phyloP scores from a whole-genome alignment of 2,888 invertebrate genomes.

The Melanostoma mellinum region DNA sequence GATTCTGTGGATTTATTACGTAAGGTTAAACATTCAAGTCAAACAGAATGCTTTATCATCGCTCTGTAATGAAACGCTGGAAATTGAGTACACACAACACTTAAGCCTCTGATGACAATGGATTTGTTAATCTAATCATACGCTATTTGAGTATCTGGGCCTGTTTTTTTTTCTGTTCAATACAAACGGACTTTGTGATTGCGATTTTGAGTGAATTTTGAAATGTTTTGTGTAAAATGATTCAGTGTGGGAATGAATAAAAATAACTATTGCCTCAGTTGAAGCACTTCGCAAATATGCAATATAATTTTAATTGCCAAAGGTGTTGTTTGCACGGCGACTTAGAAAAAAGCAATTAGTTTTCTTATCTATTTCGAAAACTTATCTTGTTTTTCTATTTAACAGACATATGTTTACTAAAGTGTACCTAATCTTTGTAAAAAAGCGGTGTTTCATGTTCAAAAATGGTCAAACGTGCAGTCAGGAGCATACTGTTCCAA shows the following conservation, averaged over 20 bases:
- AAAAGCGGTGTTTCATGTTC: too few species aligned
- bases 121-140: slow-evolving; percentile 49
- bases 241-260: slow-evolving; percentile 10
- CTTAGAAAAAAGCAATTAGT: slow-evolving; percentile 15
- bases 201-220: slow-evolving; percentile 2
- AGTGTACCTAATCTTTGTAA: too few species aligned
- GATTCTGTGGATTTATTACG: slow-evolving; percentile 53
- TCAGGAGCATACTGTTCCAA: too few species aligned
- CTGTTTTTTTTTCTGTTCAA: not conserved
- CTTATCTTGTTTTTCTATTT: slow-evolving; percentile 50
- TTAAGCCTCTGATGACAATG: slow-evolving; percentile 8
- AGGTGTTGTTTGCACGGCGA: slow-evolving; percentile 9
- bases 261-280: slow-evolving; percentile 24
- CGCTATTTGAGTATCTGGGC: slow-evolving; percentile 36
- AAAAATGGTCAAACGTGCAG: too few species aligned
- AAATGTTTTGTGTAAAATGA: slow-evolving; percentile 45
- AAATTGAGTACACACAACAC: not conserved
- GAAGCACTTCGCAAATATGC: not conserved
- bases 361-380: slow-evolving; percentile 25
- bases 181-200: slow-evolving; percentile 27
- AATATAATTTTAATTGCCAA: not conserved
- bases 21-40: slow-evolving; percentile 29
- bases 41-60: slow-evolving; percentile 12
- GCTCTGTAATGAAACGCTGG: slow-evolving; percentile 18
- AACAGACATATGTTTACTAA: slow-evolving; percentile 4